A percentile compares a stretch with the other conserved stretches of the same genome.
phyloP scores from a whole-genome alignment of 2,888 invertebrate species.

The Tholera decimalis region DNA sequence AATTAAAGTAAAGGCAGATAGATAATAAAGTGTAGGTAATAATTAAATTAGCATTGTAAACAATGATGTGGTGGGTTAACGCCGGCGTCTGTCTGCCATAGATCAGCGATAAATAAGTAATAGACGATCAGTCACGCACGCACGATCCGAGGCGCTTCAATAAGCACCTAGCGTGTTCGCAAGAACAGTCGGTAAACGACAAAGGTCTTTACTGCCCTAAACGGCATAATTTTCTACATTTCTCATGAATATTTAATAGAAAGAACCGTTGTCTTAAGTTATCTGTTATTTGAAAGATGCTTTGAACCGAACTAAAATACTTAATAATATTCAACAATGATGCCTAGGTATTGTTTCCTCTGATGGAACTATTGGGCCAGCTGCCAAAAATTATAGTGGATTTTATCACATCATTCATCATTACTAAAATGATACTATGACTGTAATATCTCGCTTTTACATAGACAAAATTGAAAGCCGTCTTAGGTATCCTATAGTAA shows the following conservation, averaged over 20 bases:
- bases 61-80: conserved; percentile 59
- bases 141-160: conserved; percentile 43
- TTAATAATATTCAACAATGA: too few species aligned
- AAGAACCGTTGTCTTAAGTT: not conserved
- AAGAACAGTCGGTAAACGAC: conserved; percentile 7
- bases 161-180: conserved; percentile 30
- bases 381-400: too few species aligned
- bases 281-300: not conserved
- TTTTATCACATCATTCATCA: too few species aligned
- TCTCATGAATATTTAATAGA: conserved; percentile 1
- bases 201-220: conserved; percentile 10
- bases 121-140: conserved; percentile 43
- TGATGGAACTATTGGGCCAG: too few species aligned
- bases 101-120: conserved; percentile 43
- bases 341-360: too few species aligned
- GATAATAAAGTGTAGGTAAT: conserved; percentile 48
- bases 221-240: conserved; percentile 1
- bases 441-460: too few species aligned
- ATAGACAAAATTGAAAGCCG: too few species aligned
- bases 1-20: conserved; percentile 47
- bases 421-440: too few species aligned
- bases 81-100: conserved; percentile 64
- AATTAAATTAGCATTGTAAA: conserved; percentile 57
- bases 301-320: not conserved
- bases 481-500: too few species aligned